Base-by-base conservation (phyloP, 2,888 invertebrate genomes). In the Dynastes maya region DNA sequence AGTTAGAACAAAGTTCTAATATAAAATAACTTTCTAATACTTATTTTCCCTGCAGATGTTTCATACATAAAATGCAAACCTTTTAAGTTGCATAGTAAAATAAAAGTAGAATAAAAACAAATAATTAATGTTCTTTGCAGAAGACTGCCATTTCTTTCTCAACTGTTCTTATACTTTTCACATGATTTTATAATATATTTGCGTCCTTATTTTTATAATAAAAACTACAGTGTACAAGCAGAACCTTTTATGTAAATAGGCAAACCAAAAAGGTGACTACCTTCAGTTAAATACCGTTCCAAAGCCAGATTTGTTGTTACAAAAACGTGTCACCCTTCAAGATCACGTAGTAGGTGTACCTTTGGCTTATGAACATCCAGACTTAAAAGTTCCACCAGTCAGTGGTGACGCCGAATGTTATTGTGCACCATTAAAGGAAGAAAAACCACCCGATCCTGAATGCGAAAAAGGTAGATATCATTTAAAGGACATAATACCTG, bases 261-360 rank as follows among this genome's bases (percentile, higher is more conserved):
- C 81, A 0, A 79, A 83, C 27, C 81, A 83, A 58, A 78, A 82
- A 22, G 83, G 83, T 16, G 83, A 84, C 79, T 84, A 83, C 78
- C 80, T 85, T 55, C 74, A 83, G 55, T 80, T 79, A 71, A 84
- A 84, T 80, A 84, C 85, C 9, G 80, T 85, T 49, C 85, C 86
- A 13, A 80, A 83, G 78, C 85, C 86, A 22, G 83, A 85, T 79
- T 71, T 84, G 0, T 71, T 80, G 58, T 80, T 80, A 74, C 81
- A 84, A 78, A 80, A 81, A 16, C 70, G 70, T 3, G 70, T 82
- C 16, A 81, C 80, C 29, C 74, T 84, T 37, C 76, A 83, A 45
- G 84, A 85, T 64, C 80, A 82, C n/a, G 71, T 83, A 72, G 76
- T 86, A 40, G 86, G 84, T 8, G 82, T 86, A 4, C 80, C 85